phyloP scores from a whole-genome alignment of 2,888 invertebrate species.

The Trichopoda pennipes region DNA sequence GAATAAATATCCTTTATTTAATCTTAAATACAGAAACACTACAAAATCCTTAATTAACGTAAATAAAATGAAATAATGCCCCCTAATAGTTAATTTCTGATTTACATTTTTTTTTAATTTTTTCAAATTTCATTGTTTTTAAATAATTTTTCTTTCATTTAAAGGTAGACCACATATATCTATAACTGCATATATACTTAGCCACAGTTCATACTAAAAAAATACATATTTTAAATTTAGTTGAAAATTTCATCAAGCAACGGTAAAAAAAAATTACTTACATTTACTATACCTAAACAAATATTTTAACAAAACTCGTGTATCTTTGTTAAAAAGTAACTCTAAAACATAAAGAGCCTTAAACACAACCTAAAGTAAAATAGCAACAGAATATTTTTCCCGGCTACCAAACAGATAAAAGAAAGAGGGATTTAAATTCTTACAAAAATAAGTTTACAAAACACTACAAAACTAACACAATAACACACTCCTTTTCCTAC shows the following conservation, averaged over 20 bases:
- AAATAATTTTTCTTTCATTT: too few relatives aligned
- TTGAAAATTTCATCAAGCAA: background rate
- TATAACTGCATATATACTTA: too few relatives aligned
- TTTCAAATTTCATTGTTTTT: too few relatives aligned
- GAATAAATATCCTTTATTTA: too few relatives aligned
- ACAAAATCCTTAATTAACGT: too few relatives aligned
- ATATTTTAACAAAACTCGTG: background rate
- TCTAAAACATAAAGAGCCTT: constrained; percentile 32
- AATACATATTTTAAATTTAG: background rate
- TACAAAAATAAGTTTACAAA: constrained; percentile 49
- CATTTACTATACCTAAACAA: background rate
- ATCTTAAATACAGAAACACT: too few relatives aligned
- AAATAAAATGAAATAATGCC: too few relatives aligned
- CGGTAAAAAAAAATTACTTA: background rate
- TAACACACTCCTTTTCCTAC: constrained; percentile 4
- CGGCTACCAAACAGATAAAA: background rate
- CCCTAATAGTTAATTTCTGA: too few relatives aligned
- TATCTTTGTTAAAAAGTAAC: constrained; percentile 18
- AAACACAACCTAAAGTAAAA: constrained; percentile 15
- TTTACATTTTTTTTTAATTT: too few relatives aligned
- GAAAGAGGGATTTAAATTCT: constrained; percentile 17
- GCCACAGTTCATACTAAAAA: too few relatives aligned
- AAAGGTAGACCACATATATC: too few relatives aligned
- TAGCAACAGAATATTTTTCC: background rate
- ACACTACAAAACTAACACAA: constrained; percentile 33